Evolutionary conservation across 2,797 vertebrate species (phyloP).

Genomic region (Spondyliosoma cantharus): DNA sequence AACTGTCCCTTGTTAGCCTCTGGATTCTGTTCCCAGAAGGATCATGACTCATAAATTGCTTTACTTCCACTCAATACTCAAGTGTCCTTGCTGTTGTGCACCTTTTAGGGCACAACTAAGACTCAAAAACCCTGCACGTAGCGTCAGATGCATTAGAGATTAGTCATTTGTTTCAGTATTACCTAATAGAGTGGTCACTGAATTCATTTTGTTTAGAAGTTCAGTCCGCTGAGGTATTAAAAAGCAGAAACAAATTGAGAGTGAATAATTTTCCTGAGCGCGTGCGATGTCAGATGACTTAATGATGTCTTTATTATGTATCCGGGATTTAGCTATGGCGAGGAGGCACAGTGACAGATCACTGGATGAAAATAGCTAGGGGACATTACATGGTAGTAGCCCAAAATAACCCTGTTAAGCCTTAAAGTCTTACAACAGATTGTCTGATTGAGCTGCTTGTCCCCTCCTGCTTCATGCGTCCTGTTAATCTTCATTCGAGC

Average conservation of each 20-base stretch:
- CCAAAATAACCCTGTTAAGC: conserved; percentile 73
- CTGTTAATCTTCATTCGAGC: conserved; percentile 70
- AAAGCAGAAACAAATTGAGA: not conserved
- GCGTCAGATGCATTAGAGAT: not conserved
- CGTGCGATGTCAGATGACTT: conserved; percentile 32
- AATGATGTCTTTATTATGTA: conserved; percentile 58
- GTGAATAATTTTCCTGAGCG: conserved; percentile 35
- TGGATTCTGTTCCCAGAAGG: not conserved
- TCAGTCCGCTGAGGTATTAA: conserved; percentile 9
- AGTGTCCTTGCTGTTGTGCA: not conserved
- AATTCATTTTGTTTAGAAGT: conserved; percentile 18
- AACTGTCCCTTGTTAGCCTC: not conserved
- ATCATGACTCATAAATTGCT: not conserved
- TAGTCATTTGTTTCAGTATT: not conserved
- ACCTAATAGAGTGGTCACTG: not conserved
- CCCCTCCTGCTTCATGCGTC: conserved; percentile 37
- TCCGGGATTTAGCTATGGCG: conserved; percentile 48
- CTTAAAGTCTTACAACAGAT: conserved; percentile 71
- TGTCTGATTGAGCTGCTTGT: conserved; percentile 71
- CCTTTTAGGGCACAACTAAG: not conserved
- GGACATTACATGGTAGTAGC: conserved; percentile 59
- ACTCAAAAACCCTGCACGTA: not conserved
- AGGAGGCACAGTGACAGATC: conserved; percentile 54
- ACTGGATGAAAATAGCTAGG: conserved; percentile 49
- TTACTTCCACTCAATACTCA: not conserved